Evolutionary conservation across 2,888 invertebrate genomes (phyloP), one percentile per base, ranked within the genome.

Genomic region (Cyaniris semiargus): DNA sequence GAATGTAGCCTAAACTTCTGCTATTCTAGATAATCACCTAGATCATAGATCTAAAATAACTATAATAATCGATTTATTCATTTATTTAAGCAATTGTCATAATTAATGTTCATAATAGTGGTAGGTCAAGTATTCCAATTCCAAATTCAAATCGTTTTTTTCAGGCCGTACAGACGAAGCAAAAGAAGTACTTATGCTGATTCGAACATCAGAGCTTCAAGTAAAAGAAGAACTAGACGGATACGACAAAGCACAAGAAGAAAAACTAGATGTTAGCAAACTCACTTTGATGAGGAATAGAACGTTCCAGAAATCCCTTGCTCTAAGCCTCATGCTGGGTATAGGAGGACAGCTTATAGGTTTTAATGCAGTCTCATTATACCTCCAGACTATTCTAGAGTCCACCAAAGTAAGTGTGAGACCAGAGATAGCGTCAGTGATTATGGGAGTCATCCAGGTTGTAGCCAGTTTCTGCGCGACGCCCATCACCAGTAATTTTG

Each of bases 311-410:
- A 87, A 85, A 79, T 81, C 83, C 1, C 44, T 85, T 1, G 77
- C 60, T 1, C 81, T 83, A 8, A 78, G 82, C 5, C 27, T 83
- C 3, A 21, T 84, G 5, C 48, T 87, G 7, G 79, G 80, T 1
- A 31, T 82, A 4, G 80, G 83, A 0, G 2, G 79, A 0, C 87
- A 88, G 18, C 78, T 87, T 0, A 80, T 83, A 0, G 89, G 89
- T 0, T 88, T 85, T 53, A 88, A 87, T 53, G 86, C 84, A 0
- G 84, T 90, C 0, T 81, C 85, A 0, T 85, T 86, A 76, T 89
- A 90, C 74, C 80, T 90, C 1, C 89, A 89, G 81, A 86, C 88
- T 0, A 83, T 90, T n/a, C 78, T 90, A 76, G 86, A 86, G 38
- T 86, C 85, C 0, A 87, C 89, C 0, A 80, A 86, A 27, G 88